Base-by-base conservation (phyloP, 2,113 vertebrate genomes). In the Nanorana parkeri region DNA sequence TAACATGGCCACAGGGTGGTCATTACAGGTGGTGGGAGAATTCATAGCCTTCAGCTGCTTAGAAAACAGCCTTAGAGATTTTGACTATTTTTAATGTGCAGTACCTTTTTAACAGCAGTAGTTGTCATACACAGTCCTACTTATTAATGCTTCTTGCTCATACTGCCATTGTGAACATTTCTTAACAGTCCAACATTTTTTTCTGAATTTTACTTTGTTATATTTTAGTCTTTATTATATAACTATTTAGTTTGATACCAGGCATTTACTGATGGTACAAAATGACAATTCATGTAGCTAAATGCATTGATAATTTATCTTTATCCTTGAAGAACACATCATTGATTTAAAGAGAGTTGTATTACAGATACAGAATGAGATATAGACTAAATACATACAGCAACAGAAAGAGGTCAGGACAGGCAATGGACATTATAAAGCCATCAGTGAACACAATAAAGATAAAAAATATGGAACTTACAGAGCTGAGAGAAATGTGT, bases 1-100 rank as follows among this genome's bases (percentile, higher is more conserved):
- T 60, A 75, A 75, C 72, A 75, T 75, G 61, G 72, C 72, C 72
- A 60, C 72, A 75, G 72, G 72, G 72, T 56, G 72, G 55, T 75
- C 56, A 61, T 61, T 75, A 56, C 72, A 75, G 28, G 29, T 32
- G 28, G 71, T 74, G 13, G 54, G 71, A 60, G 19, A 74, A 29
- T 55, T 3, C 24, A 10, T 74, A 58, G 54, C 71, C 28, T 58
- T 54, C 71, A 36, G 28, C 55, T 74, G 21, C 71, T 58, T 60
- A 75, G 26, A 54, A 41, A 60, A 75, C 23, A 61, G 72, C 72
- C 72, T 75, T 56, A 61, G 16, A 55, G 28, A n/a, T 23, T 23
- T 41, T 41, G 28, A 56, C 56, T 61, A 75, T 75, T 32, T 74
- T 75, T 75, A 75, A 75, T 24, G 56, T 26, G 29, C 17, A 16